phyloP scores from a whole-genome alignment of 1,140 invertebrate species.

The Atta colombica region DNA sequence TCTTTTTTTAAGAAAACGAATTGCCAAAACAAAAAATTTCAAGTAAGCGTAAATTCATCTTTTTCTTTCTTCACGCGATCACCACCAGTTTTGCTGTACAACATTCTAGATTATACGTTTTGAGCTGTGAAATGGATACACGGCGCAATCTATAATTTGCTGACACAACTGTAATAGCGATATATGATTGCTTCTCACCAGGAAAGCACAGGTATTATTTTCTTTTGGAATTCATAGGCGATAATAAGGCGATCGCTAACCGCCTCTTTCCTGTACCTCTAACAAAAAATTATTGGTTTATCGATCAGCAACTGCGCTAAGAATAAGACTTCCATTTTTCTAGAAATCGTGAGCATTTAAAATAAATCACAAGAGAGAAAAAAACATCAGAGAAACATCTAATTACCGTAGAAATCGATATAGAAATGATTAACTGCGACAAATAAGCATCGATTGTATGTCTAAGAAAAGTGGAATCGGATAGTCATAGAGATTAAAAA shows the following conservation, averaged over 20 bases:
- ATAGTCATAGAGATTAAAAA: background rate
- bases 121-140: slow-evolving; percentile 42
- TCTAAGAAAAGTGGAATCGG: background rate
- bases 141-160: slow-evolving; percentile 56
- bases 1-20: background rate
- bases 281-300: slow-evolving; percentile 49
- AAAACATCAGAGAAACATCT: background rate
- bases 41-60: background rate
- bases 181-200: slow-evolving; percentile 34
- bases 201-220: slow-evolving; percentile 19
- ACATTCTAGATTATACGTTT: slow-evolving; percentile 38
- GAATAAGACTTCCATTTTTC: slow-evolving; percentile 23
- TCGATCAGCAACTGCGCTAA: slow-evolving; percentile 12
- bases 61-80: background rate
- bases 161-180: slow-evolving; percentile 23
- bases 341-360: slow-evolving; percentile 9
- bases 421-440: background rate
- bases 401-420: background rate
- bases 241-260: slow-evolving; percentile 26
- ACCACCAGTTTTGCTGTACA: background rate
- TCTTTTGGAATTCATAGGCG: slow-evolving; percentile 30
- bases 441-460: background rate
- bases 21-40: background rate
- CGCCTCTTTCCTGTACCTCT: slow-evolving; percentile 10
- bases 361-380: slow-evolving; percentile 10